Base-by-base conservation (phyloP, 2,888 invertebrate genomes). In the Volucella inflata region DNA sequence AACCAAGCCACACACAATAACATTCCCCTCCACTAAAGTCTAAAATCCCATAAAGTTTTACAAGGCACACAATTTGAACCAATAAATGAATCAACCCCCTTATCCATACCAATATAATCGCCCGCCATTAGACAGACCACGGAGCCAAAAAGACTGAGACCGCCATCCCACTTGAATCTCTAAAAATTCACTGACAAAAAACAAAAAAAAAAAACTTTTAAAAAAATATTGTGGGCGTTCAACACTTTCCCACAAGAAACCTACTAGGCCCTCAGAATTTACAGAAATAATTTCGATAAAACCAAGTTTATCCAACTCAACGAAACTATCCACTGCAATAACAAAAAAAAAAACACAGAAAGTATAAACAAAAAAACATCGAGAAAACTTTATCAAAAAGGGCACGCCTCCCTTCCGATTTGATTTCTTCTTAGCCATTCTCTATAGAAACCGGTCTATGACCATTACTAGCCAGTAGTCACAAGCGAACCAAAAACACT, bases 241-340 rank as follows among this genome's bases (percentile, higher is more conserved):
- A 89, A 91, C 90, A 90, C 90, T 91, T 91, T 91, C 90, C 90
- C 91, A 90, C 90, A 90, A 87, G 83, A 82, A 76, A 87, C 57
- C 50, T 65, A 80, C 62, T 60, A 87, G 83, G 87, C 65, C 17
- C 48, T 36, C 87, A 84, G 75, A 55, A 62, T 55, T 16, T 65
- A 67, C 17, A 65, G 74, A 40, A 84, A 75, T 77, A 62, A 16
- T 72, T 65, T 72, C 46, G 65, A 78, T 59, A 57, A 67, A 70
- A 71, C 30, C 44, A 77, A 40, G 76, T 82, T 76, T 72, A 77
- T 79, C 72, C 81, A 76, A 75, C 6, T 44, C 38, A 53, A 60
- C 36, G 12, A 79, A 79, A 38, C 48, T 17, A 67, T 17, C 65
- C 36, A 68, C 57, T 59, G 38, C 30, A 57, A 68, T 53, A 72